Percentiles rank a stretch among this genome's conserved stretches.
Evolutionary conservation across 2,888 invertebrate genomes (phyloP).

Genomic region (Pasiphila rectangulata): DNA sequence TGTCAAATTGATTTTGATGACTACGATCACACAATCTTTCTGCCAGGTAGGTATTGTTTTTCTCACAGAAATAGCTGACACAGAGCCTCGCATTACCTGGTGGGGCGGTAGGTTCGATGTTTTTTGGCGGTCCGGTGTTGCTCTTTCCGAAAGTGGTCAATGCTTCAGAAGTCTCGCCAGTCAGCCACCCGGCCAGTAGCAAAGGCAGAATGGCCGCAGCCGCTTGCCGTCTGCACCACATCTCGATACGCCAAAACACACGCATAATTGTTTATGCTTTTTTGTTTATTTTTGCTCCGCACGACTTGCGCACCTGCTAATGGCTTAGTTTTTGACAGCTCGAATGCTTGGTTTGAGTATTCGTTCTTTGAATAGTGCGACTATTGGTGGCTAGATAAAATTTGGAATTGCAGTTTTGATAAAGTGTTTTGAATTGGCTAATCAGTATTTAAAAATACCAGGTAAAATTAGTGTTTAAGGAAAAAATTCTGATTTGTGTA

Average conservation of each 20-base stretch:
- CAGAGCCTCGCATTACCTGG: slow-evolving; percentile 67
- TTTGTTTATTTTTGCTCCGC: slow-evolving; percentile 10
- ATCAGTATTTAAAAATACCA: neutral
- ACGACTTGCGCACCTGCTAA: no score
- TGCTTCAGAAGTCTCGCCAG: slow-evolving; percentile 80
- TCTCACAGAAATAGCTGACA: neutral
- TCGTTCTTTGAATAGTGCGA: slow-evolving; percentile 2
- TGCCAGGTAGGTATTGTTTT: neutral
- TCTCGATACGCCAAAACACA: slow-evolving; percentile 64
- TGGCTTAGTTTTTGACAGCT: slow-evolving; percentile 3
- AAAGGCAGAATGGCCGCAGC: slow-evolving; percentile 63
- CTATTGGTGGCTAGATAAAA: slow-evolving; percentile 7
- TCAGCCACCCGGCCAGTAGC: slow-evolving; percentile 64
- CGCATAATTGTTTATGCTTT: slow-evolving; percentile 48
- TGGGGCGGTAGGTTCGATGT: slow-evolving; percentile 77
- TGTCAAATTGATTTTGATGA: no score
- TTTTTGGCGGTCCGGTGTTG: slow-evolving; percentile 80
- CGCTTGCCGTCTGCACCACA: slow-evolving; percentile 69
- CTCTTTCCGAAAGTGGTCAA: slow-evolving; percentile 86
- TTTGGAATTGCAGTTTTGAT: slow-evolving; percentile 3
- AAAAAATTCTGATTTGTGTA: no score
- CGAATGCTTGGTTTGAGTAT: slow-evolving; percentile 16
- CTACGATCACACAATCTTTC: no score
- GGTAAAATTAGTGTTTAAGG: no score
- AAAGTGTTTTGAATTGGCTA: slow-evolving; percentile 1